Base-by-base conservation (phyloP, 2,888 invertebrate species). In the Tholera decimalis region DNA sequence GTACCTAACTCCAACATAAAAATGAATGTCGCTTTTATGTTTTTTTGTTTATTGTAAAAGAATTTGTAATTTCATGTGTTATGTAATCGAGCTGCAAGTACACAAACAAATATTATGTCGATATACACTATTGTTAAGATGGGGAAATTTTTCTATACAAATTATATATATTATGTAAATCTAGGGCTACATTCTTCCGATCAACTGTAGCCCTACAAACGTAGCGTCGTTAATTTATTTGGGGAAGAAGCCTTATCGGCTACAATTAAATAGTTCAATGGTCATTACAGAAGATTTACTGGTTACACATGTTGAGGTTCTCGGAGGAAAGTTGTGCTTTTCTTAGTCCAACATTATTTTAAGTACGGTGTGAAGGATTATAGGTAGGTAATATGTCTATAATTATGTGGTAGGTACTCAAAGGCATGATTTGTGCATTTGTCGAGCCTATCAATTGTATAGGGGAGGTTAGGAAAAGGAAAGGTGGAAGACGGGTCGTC, bases 251-350 rank as follows among this genome's bases (percentile, higher is more conserved):
- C 74, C 77, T 66, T 70, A 37, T 64, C 68, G 80, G 76, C 73
- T 69, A 76, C 85, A 88, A 90, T 91, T 90, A 91, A 86, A 86
- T 70, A 77, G 83, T 82, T 85, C 77, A 77, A 81, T 77, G 84
- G 86, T 82, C 88, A 88, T 91, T 91, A 86, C 60, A 63, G 59
- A 84, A 89, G 90, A 92, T 90, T 88, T 84, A 92, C 82, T 81
- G 85, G 67, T 60, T 79, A 68, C 92, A 91, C 85, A 82, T 91
- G 92, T 67, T 82, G 49, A 59, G 73, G 77, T 87, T 85, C 89
- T 66, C 84, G 64, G 35, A 58, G 77, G 73, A 74, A 73, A 55
- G 50, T 37, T 55, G 55, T 41, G 5, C 35, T 20, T 39, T 49
- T 5, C 26, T 26, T 47, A 1, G 18, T 18, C 11, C 18, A 28